phyloP scores from a whole-genome alignment of 2,797 vertebrate genomes.

The Spinibarbus caldwelli region DNA sequence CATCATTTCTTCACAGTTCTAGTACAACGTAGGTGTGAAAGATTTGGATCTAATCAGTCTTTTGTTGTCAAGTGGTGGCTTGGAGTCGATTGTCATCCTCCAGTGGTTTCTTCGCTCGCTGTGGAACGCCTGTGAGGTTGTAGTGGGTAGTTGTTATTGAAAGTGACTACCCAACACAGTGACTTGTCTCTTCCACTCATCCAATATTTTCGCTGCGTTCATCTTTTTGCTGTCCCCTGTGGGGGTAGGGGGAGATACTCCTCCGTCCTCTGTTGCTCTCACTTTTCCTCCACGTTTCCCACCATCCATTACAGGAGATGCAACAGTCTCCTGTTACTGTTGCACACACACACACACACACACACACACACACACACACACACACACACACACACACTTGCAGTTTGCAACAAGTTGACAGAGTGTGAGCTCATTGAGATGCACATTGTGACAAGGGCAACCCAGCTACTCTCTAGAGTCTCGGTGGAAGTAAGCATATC shows the following conservation, averaged over 20 bases:
- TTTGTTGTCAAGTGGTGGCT: constrained; percentile 32
- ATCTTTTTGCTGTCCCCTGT: constrained; percentile 50
- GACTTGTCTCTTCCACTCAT: constrained; percentile 59
- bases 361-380: constrained; percentile 34
- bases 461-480: background rate
- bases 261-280: constrained; percentile 21
- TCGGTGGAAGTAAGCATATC: background rate
- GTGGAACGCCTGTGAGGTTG: constrained; percentile 30
- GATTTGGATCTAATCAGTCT: constrained; percentile 10
- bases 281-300: constrained; percentile 25
- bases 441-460: constrained; percentile 38
- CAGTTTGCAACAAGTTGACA: constrained; percentile 29
- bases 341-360: constrained; percentile 36
- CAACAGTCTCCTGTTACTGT: constrained; percentile 5
- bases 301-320: constrained; percentile 7
- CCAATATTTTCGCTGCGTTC: constrained; percentile 39
- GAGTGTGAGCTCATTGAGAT: constrained; percentile 12
- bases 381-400: constrained; percentile 28
- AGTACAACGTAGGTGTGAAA: constrained; percentile 2
- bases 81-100: constrained; percentile 10
- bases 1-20: constrained; percentile 24
- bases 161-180: constrained; percentile 62
- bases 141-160: constrained; percentile 53
- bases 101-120: background rate
- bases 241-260: constrained; percentile 25